phyloP scores from a whole-genome alignment of 2,797 vertebrate genomes.

The Anguilla marmorata region DNA sequence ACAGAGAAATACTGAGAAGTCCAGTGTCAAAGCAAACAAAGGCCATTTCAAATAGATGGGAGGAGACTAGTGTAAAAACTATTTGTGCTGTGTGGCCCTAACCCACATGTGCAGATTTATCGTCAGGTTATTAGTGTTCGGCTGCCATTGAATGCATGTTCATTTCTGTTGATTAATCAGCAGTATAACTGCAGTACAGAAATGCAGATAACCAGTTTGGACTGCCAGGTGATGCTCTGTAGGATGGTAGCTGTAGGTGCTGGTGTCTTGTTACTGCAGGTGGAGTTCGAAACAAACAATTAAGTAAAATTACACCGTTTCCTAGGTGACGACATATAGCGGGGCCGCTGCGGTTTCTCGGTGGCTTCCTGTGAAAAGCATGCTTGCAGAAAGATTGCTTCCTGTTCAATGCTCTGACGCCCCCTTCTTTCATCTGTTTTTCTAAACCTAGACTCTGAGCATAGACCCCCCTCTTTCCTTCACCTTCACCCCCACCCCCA shows the following conservation, averaged over 20 bases:
- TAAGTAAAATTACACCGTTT: background rate
- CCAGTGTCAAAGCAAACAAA: background rate
- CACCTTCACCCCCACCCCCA: background rate
- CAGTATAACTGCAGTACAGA: background rate
- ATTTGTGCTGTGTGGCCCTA: background rate
- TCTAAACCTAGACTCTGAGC: background rate
- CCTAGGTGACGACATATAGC: conserved; percentile 30
- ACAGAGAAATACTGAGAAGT: background rate
- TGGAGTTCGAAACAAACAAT: background rate
- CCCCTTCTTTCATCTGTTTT: background rate
- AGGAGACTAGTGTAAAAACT: background rate
- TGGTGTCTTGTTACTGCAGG: background rate
- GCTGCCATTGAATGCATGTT: background rate
- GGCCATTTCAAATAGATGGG: background rate
- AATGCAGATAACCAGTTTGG: background rate
- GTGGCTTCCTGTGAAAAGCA: conserved; percentile 48
- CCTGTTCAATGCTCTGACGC: conserved; percentile 43
- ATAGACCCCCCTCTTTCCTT: too few species aligned
- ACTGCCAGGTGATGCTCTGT: background rate
- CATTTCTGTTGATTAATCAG: background rate
- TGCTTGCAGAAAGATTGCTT: conserved; percentile 42
- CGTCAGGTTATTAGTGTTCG: background rate
- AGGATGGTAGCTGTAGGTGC: background rate
- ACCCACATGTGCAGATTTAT: background rate
- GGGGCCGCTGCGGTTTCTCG: conserved; percentile 43